These are phyloP conservation scores for Chondrilla cf. caribensis DNA, from an alignment of 37 sponge, comb jelly and placozoan genomes.

Conservation along the genomic window DNA sequence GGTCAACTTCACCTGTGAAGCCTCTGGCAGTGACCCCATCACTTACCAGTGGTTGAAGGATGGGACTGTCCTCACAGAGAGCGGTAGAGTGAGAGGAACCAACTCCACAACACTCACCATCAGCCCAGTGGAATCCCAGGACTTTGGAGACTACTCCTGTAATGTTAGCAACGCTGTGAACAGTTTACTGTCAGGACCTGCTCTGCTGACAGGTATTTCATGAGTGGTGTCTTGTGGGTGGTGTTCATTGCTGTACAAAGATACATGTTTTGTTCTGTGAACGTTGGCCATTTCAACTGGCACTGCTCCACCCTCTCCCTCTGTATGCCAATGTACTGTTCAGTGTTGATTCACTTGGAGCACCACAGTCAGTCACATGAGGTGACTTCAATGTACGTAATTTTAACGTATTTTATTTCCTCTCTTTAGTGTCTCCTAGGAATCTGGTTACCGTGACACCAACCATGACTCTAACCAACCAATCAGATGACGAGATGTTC, in stretches of 20 bases:
- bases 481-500: constrained; percentile 11
- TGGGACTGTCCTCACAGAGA: not conserved
- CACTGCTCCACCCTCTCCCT: no score
- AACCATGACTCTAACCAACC: not conserved
- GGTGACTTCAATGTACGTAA: no score
- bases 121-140: not conserved
- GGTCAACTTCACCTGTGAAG: constrained; percentile 8
- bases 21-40: constrained; percentile 20
- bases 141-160: constrained; percentile 7
- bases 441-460: constrained; percentile 11
- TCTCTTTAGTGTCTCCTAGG: not conserved
- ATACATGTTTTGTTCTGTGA: no score
- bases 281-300: no score
- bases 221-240: no score
- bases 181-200: not conserved
- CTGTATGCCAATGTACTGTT: no score
- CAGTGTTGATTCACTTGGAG: no score
- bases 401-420: no score
- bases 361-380: no score
- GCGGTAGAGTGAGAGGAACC: not conserved
- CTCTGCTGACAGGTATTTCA: constrained; percentile 19
- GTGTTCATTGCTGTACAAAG: no score
- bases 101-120: constrained; percentile 2
- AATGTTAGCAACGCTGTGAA: constrained; percentile 11
- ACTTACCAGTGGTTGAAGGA: constrained; percentile 26